Percentiles rank a stretch among this genome's conserved stretches.
Conservation (phyloP, 2,888 invertebrate genomes). For the Drosophila colorata region DNA sequence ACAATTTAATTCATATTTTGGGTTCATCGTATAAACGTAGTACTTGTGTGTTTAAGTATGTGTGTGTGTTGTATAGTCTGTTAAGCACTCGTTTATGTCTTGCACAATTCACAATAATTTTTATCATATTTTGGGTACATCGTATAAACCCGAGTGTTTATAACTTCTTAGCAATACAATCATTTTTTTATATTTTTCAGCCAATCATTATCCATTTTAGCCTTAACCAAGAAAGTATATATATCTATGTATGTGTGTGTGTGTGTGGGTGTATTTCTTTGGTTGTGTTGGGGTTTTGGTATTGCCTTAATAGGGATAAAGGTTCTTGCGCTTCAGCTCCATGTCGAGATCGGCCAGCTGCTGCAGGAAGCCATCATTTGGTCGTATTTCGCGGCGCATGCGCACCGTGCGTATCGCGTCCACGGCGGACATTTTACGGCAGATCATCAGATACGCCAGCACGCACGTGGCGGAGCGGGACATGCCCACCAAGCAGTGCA, state of each 20-base stretch:
- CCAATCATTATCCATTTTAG: slow-evolving; percentile 29
- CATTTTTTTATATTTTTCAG: slow-evolving; percentile 25
- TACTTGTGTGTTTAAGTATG: background rate
- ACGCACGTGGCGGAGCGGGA: slow-evolving; percentile 93
- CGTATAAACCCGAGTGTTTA: background rate
- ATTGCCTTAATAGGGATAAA: slow-evolving; percentile 80
- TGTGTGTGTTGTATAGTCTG: slow-evolving; percentile 6
- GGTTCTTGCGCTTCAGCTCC: slow-evolving; percentile 87
- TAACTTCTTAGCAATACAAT: slow-evolving; percentile 34
- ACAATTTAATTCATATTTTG: slow-evolving; percentile 6
- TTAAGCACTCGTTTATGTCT: background rate
- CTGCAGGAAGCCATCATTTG: slow-evolving; percentile 92
- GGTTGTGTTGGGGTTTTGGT: slow-evolving; percentile 26
- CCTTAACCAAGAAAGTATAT: slow-evolving; percentile 20
- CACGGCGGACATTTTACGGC: slow-evolving; percentile 90
- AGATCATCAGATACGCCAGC: slow-evolving; percentile 92
- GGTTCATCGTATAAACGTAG: slow-evolving; percentile 6
- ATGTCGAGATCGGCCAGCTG: slow-evolving; percentile 90
- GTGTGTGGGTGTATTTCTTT: slow-evolving; percentile 11
- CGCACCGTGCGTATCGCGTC: slow-evolving; percentile 91
- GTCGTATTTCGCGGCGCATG: slow-evolving; percentile 90
- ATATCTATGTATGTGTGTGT: slow-evolving; percentile 11
- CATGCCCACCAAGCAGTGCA: slow-evolving; percentile 93
- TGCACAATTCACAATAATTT: background rate
- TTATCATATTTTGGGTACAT: background rate